Evolutionary conservation across 1,140 invertebrate genomes (phyloP).

Genomic region (Caerostris darwini): DNA sequence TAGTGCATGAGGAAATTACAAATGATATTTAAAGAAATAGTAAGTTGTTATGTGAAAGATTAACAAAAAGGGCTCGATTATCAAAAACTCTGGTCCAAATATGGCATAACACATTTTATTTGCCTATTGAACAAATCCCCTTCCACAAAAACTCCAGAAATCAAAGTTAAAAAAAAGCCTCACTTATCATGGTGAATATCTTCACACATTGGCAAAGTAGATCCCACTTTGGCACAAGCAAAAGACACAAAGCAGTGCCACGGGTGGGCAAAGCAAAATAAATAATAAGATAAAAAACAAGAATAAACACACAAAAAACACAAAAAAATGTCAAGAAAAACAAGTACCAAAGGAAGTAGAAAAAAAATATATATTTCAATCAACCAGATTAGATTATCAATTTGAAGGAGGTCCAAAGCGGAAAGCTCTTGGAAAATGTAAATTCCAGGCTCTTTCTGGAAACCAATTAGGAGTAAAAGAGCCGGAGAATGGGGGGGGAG

Average conservation of each 20-base stretch:
- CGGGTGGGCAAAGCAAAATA: neutral
- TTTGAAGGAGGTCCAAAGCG: constrained; percentile 30
- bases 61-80: no score
- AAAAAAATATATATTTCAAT: constrained; percentile 51
- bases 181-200: constrained; percentile 49
- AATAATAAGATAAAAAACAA: neutral
- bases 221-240: constrained; percentile 46
- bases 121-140: neutral
- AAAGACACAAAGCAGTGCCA: neutral
- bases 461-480: constrained; percentile 64
- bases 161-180: neutral
- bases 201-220: constrained; percentile 63
- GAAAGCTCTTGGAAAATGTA: constrained; percentile 62
- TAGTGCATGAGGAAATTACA: no score
- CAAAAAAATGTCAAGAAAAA: neutral
- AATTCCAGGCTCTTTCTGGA: constrained; percentile 67
- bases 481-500: neutral
- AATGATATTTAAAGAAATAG: no score
- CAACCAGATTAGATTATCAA: constrained; percentile 74
- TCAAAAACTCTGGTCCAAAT: neutral
- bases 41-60: no score
- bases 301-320: neutral
- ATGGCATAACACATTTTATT: neutral
- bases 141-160: neutral
- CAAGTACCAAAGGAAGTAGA: neutral